Conservation (phyloP, 2,888 invertebrate species). For the Phanerotoma sp. region DNA sequence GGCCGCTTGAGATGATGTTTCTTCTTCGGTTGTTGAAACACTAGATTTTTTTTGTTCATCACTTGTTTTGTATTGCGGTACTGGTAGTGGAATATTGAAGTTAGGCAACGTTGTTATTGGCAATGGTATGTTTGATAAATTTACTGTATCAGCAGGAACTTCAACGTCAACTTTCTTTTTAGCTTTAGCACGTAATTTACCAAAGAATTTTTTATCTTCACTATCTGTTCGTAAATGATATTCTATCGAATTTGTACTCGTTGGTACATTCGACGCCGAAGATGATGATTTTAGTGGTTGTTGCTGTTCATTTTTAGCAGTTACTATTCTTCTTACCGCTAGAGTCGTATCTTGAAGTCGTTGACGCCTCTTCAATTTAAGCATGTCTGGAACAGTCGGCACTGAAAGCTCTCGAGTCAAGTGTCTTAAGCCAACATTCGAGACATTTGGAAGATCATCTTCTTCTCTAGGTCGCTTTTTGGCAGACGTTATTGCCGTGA, state of each 20-base stretch:
- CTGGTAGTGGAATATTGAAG: constrained; percentile 60
- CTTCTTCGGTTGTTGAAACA: neutral
- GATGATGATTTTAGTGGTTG: neutral
- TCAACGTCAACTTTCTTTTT: constrained; percentile 50
- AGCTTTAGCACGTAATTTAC: constrained; percentile 57
- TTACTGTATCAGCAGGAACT: constrained; percentile 57
- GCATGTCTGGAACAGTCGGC: constrained; percentile 66
- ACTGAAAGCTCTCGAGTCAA: constrained; percentile 61
- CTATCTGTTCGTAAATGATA: constrained; percentile 50
- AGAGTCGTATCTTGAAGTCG: constrained; percentile 65
- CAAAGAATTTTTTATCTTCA: constrained; percentile 52
- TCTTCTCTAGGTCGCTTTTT: constrained; percentile 42
- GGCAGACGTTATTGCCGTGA: neutral
- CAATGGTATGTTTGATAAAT: constrained; percentile 61
- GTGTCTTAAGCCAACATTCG: constrained; percentile 51
- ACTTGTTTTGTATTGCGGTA: constrained; percentile 29
- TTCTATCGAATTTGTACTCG: constrained; percentile 28
- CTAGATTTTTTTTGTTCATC: constrained; percentile 15
- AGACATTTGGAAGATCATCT: constrained; percentile 24
- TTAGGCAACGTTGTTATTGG: constrained; percentile 63
- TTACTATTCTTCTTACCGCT: constrained; percentile 65
- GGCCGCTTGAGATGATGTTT: constrained; percentile 3
- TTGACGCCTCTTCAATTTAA: constrained; percentile 64
- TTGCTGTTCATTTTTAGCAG: constrained; percentile 44
- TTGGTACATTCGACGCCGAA: neutral